A percentile compares a stretch with the other conserved stretches of the same genome.
Evolutionary conservation across 2,797 vertebrate species (phyloP).

Genomic region (Acanthornis magna): DNA sequence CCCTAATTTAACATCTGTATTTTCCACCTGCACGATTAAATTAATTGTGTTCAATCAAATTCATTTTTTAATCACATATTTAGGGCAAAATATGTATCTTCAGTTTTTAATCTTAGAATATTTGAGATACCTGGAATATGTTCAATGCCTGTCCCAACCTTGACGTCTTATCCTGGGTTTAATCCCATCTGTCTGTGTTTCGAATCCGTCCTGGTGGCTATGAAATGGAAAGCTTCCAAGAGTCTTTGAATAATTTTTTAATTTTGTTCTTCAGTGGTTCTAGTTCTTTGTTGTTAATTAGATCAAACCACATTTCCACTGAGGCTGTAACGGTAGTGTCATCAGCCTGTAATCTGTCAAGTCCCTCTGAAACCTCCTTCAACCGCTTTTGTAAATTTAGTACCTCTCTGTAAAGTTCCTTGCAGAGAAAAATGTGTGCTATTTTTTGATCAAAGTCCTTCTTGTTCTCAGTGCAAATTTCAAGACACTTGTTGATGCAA

Average conservation of each 20-base stretch:
- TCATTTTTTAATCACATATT: background rate
- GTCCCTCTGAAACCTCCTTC: slow-evolving; percentile 63
- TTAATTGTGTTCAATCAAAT: background rate
- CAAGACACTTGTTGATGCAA: slow-evolving; percentile 47
- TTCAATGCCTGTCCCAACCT: background rate
- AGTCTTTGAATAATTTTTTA: slow-evolving; percentile 49
- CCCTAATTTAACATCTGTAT: slow-evolving; percentile 35
- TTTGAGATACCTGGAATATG: background rate
- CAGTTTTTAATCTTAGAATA: background rate
- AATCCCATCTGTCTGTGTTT: background rate
- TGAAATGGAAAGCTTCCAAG: slow-evolving; percentile 49
- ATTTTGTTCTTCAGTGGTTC: slow-evolving; percentile 61
- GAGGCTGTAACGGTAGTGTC: slow-evolving; percentile 48
- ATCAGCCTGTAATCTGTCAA: slow-evolving; percentile 62
- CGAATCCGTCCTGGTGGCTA: slow-evolving; percentile 9
- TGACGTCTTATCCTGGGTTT: background rate
- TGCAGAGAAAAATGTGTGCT: slow-evolving; percentile 41
- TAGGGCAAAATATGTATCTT: background rate
- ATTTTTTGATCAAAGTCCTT: slow-evolving; percentile 58
- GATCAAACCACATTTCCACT: slow-evolving; percentile 61
- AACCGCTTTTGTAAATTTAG: slow-evolving; percentile 55
- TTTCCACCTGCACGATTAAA: slow-evolving; percentile 17
- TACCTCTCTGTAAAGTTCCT: slow-evolving; percentile 60
- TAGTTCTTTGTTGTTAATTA: slow-evolving; percentile 65
- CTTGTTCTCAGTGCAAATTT: slow-evolving; percentile 45